A percentile compares a stretch with the other conserved stretches of the same genome.
Conservation (phyloP, 2,888 invertebrate genomes). For the Leptinotarsa rubiginosa region DNA sequence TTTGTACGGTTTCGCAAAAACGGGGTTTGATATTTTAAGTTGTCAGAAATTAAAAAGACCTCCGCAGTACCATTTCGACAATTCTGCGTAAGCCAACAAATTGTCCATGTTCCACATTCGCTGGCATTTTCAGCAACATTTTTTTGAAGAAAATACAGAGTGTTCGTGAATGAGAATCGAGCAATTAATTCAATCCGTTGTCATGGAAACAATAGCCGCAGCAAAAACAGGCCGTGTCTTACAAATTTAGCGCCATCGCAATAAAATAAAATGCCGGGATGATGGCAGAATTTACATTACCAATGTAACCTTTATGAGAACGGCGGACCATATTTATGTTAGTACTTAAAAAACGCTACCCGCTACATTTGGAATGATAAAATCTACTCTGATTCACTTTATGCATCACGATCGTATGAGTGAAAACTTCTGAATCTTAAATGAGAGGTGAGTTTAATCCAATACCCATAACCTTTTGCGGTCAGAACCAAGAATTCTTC, state of each 20-base stretch:
- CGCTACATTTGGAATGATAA: slow-evolving; percentile 48
- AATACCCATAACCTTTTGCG: slow-evolving; percentile 36
- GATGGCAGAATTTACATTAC: slow-evolving; percentile 47
- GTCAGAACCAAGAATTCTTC: slow-evolving; percentile 24
- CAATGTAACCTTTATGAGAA: slow-evolving; percentile 50
- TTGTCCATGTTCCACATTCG: slow-evolving; percentile 21
- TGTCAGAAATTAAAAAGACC: background rate
- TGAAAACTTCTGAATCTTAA: slow-evolving; percentile 41
- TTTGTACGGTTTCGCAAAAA: too few relatives aligned
- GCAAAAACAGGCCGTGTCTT: slow-evolving; percentile 42
- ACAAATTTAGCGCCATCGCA: slow-evolving; percentile 48
- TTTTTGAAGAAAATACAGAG: slow-evolving; percentile 42
- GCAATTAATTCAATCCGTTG: slow-evolving; percentile 46
- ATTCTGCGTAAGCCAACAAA: slow-evolving; percentile 22
- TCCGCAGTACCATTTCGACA: background rate
- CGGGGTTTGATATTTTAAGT: background rate
- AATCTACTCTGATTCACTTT: slow-evolving; percentile 50
- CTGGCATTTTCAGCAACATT: slow-evolving; percentile 25
- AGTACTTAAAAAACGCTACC: slow-evolving; percentile 48
- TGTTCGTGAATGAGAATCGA: slow-evolving; percentile 43
- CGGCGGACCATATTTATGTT: slow-evolving; percentile 42
- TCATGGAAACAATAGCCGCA: slow-evolving; percentile 46
- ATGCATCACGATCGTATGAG: slow-evolving; percentile 49
- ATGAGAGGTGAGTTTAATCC: slow-evolving; percentile 35
- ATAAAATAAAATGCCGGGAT: slow-evolving; percentile 43